These are phyloP conservation scores for Callimorpha dominula DNA, from an alignment of 2,888 invertebrate species.

Conservation along the genomic window DNA sequence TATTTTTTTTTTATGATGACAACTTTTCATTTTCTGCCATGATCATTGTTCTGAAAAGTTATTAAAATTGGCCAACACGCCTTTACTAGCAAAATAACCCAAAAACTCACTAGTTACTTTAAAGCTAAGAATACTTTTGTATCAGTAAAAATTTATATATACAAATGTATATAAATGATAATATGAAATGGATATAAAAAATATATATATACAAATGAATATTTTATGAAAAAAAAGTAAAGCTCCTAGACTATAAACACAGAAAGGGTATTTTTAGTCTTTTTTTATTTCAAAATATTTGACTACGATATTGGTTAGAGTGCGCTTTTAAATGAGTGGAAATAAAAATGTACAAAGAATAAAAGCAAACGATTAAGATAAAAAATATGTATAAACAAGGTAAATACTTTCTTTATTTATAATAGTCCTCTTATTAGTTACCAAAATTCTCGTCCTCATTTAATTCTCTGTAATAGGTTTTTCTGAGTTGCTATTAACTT, in stretches of 20 bases:
- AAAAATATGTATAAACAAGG: constrained; percentile 24
- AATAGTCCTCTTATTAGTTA: constrained; percentile 28
- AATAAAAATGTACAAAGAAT: constrained; percentile 20
- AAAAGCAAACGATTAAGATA: constrained; percentile 30
- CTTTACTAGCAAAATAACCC: too few relatives aligned
- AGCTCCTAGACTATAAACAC: constrained; percentile 21
- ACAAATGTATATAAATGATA: background rate
- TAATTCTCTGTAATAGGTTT: constrained; percentile 5
- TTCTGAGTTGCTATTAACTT: constrained; percentile 1
- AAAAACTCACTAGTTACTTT: too few relatives aligned
- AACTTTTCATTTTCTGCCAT: too few relatives aligned
- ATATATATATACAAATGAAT: background rate
- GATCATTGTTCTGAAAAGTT: too few relatives aligned
- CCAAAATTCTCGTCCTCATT: constrained; percentile 10
- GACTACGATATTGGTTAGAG: too few relatives aligned
- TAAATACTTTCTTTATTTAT: constrained; percentile 7
- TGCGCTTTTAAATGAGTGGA: constrained; percentile 26
- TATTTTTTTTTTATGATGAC: too few relatives aligned
- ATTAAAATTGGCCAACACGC: too few relatives aligned
- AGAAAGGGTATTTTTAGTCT: constrained; percentile 19
- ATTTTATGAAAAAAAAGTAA: constrained; percentile 17
- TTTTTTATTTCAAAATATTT: constrained; percentile 30
- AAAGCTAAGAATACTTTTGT: too few relatives aligned
- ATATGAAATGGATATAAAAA: too few relatives aligned
- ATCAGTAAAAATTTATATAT: too few relatives aligned